These are phyloP conservation scores for Andricus grossulariae DNA, from an alignment of 1,140 invertebrate genomes.

Conservation along the genomic window DNA sequence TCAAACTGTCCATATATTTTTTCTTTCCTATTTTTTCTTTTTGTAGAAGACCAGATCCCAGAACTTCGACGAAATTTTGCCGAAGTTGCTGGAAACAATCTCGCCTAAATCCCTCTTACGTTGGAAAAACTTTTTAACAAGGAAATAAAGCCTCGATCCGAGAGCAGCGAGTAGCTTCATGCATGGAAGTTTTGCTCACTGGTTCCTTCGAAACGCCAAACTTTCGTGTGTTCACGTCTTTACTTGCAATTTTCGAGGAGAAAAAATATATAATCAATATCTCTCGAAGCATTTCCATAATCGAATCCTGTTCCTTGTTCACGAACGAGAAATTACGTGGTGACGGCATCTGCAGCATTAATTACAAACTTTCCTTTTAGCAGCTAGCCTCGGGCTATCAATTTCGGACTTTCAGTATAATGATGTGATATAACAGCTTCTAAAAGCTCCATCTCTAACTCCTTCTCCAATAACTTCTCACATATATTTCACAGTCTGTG, in stretches of 20 bases:
- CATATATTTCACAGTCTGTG: constrained; percentile 18
- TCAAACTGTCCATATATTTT: neutral
- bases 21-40: neutral
- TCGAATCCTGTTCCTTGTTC: neutral
- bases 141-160: constrained; percentile 23
- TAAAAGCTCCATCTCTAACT: neutral
- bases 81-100: constrained; percentile 11
- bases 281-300: neutral
- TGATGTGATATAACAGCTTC: constrained; percentile 31
- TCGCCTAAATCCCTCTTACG: neutral
- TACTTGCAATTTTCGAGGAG: neutral
- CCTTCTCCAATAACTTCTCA: neutral
- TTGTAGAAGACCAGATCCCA: neutral
- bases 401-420: constrained; percentile 29
- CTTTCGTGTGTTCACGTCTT: constrained; percentile 4
- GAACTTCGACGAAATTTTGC: neutral
- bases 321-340: neutral
- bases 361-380: constrained; percentile 30
- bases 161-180: neutral
- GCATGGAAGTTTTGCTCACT: constrained; percentile 14
- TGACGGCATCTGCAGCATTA: constrained; percentile 17
- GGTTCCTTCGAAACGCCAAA: neutral
- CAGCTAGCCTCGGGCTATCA: constrained; percentile 11
- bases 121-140: constrained; percentile 19
- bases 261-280: neutral